Base-by-base conservation (phyloP, 2,113 vertebrate genomes). In the Platysternon megacephalum region DNA sequence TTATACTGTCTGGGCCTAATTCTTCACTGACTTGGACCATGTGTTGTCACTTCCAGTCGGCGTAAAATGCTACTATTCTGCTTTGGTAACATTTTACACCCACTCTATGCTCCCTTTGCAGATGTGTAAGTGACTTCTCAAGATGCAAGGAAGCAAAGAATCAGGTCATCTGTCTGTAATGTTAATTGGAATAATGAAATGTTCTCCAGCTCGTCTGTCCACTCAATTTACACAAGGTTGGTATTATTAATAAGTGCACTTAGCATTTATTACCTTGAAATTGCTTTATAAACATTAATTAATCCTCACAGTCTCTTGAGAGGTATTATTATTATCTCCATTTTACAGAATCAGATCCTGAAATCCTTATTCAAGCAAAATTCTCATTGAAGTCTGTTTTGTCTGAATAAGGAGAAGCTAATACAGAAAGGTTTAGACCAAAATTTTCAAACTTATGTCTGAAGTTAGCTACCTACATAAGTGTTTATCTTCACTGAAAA, bases 1-100 rank as follows among this genome's bases (percentile, higher is more conserved):
- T 26, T 49, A 28, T 84, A 97, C 72, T 87, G 79, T 51, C 86
- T 90, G 86, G 85, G 93, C 96, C 87, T 89, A 95, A 92, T 97
- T 78, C 87, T 95, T 96, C 95, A 91, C 79, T 95, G 26, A 81
- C 44, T 89, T 87, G 92, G 44, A 84, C 84, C 68, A 72, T 46
- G 58, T 87, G 82, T 93, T 90, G 90, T n/a, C 85, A 76, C 93
- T 96, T 94, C 91, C 79, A 84, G 58, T 65, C 29, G 39, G 86
- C 94, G 72, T 94, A 95, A 92, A 89, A 76, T 89, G n/a, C 85
- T 94, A 44, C 82, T 84, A 85, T 94, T 87, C 81, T 87, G 87
- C 89, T 61, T 42, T n/a, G 19, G 68, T 65, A 72, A 72, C 35
- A 72, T 72, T 39, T 72, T 72, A 76, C 29, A 92, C 90, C 74